phyloP scores from a whole-genome alignment of 2,797 vertebrate species.

The Staurois parvus region DNA sequence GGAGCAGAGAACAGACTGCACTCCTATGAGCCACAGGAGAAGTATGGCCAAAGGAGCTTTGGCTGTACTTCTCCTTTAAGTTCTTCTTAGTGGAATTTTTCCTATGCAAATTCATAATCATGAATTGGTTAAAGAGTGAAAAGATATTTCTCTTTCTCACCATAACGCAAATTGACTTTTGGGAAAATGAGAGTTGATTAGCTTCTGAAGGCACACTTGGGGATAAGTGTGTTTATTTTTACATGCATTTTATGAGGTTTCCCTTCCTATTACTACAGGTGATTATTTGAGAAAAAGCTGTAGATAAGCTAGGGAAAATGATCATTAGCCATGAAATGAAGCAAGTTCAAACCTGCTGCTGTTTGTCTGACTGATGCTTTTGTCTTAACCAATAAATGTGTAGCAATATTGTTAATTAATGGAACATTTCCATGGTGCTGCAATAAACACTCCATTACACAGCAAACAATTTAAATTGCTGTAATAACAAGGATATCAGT shows the following conservation, averaged over 20 bases:
- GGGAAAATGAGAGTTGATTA: background rate
- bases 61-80: no score
- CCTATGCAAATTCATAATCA: background rate
- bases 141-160: background rate
- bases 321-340: slow-evolving; percentile 62
- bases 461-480: slow-evolving; percentile 60
- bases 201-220: background rate
- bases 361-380: slow-evolving; percentile 64
- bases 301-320: slow-evolving; percentile 62
- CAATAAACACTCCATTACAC: slow-evolving; percentile 70
- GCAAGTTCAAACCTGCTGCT: slow-evolving; percentile 63
- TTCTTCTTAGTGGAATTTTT: no score
- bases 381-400: slow-evolving; percentile 66
- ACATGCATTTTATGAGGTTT: slow-evolving; percentile 8
- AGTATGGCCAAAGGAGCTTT: no score
- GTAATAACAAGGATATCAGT: slow-evolving; percentile 70
- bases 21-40: no score
- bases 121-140: background rate
- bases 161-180: background rate
- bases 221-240: background rate
- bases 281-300: slow-evolving; percentile 40
- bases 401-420: slow-evolving; percentile 61
- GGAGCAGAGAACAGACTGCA: no score
- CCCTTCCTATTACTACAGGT: slow-evolving; percentile 43
- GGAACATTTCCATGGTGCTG: slow-evolving; percentile 57